Percentiles rank a stretch among this genome's conserved stretches.
Conservation (phyloP, 2,797 vertebrate species). For the Parauchenoglanis punctatus region DNA sequence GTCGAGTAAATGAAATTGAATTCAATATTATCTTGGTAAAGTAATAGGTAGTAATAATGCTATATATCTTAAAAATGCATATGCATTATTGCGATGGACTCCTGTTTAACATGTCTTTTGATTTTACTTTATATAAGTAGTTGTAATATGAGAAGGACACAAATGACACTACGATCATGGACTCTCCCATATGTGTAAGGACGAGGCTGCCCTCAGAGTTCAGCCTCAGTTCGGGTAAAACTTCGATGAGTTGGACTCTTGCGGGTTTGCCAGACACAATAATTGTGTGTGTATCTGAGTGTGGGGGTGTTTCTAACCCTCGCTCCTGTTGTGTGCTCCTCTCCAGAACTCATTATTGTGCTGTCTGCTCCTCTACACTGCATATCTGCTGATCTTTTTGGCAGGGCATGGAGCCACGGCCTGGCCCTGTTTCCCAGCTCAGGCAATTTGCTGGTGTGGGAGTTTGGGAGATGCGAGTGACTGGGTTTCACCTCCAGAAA, state of each 20-base stretch:
- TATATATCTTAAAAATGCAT: not conserved
- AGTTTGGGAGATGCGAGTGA: conserved; percentile 60
- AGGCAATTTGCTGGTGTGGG: conserved; percentile 63
- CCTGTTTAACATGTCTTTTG: not conserved
- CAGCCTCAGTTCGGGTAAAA: conserved; percentile 31
- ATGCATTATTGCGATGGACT: not conserved
- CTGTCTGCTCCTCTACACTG: conserved; percentile 44
- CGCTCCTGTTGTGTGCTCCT: conserved; percentile 28
- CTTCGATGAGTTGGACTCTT: conserved; percentile 39
- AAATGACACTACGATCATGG: not conserved
- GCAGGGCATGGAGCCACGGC: conserved; percentile 61
- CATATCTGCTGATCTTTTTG: conserved; percentile 59
- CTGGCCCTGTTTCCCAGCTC: conserved; percentile 63
- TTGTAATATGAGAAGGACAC: not conserved
- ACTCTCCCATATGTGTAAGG: not conserved
- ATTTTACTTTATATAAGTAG: not conserved
- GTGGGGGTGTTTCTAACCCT: conserved; percentile 26
- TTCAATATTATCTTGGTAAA: not conserved
- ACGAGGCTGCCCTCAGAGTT: conserved; percentile 20
- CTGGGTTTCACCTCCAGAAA: conserved; percentile 61
- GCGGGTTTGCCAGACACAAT: conserved; percentile 41
- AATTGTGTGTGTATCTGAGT: conserved; percentile 3
- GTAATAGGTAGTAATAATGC: not conserved
- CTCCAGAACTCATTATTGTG: conserved; percentile 50
- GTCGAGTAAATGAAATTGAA: not conserved